Evolutionary conservation across 2,797 vertebrate species (phyloP).

Genomic region (Characodon lateralis): DNA sequence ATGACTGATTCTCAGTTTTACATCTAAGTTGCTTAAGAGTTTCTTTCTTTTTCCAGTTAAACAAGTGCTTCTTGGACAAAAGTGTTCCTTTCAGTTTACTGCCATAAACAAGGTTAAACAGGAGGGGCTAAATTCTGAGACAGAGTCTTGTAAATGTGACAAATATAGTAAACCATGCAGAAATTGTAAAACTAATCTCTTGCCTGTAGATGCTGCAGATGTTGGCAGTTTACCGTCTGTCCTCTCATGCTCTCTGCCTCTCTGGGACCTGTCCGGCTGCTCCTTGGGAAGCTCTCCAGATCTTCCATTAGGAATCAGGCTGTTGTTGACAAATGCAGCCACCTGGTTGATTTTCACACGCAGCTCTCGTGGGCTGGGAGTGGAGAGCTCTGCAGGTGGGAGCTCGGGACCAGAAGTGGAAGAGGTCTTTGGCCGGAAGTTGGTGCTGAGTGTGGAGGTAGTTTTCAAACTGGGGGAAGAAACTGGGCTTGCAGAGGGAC

Average conservation of each 20-base stretch:
- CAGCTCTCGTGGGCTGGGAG: slow-evolving; percentile 70
- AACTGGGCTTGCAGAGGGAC: slow-evolving; percentile 7
- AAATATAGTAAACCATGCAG: background rate
- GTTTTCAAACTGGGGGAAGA: slow-evolving; percentile 15
- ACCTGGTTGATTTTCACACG: slow-evolving; percentile 86
- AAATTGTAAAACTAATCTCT: slow-evolving; percentile 38
- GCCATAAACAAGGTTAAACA: background rate
- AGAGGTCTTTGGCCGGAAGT: slow-evolving; percentile 40
- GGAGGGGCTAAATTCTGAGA: background rate
- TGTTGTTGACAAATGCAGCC: slow-evolving; percentile 83
- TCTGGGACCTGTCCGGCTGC: slow-evolving; percentile 76
- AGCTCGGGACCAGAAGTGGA: slow-evolving; percentile 29
- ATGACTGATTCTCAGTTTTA: slow-evolving; percentile 13
- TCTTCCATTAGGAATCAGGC: slow-evolving; percentile 77
- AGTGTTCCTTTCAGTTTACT: background rate
- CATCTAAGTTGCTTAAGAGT: slow-evolving; percentile 7
- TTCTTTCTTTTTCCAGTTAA: background rate
- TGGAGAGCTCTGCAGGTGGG: slow-evolving; percentile 35
- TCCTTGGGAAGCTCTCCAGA: slow-evolving; percentile 72
- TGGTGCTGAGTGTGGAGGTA: slow-evolving; percentile 30
- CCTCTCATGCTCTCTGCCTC: slow-evolving; percentile 74
- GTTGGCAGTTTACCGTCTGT: slow-evolving; percentile 74
- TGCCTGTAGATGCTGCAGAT: slow-evolving; percentile 57
- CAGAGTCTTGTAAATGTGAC: background rate
- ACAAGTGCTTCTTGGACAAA: background rate